Evolutionary conservation across 92 coral and sea anemone genomes (phyloP).

Genomic region (Muricea muricata): DNA sequence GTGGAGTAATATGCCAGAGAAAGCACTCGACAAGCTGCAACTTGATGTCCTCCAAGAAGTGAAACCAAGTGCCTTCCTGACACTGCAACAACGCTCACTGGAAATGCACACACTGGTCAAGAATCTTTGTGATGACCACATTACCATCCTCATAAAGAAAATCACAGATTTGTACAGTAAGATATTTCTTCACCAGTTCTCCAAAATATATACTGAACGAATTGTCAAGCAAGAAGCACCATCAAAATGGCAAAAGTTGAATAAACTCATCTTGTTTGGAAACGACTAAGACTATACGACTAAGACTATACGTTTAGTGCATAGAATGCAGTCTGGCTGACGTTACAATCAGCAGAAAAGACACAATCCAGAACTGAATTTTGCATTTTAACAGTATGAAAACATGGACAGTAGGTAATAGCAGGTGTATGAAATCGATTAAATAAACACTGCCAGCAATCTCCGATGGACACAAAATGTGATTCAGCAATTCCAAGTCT

Average conservation of each 20-base stretch:
- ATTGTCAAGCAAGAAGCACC: background rate
- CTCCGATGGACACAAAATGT: too few relatives aligned
- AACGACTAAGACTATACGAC: slow-evolving; percentile 27
- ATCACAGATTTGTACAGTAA: too few relatives aligned
- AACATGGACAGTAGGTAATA: too few relatives aligned
- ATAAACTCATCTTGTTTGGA: slow-evolving; percentile 15
- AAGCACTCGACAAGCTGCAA: background rate
- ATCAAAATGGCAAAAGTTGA: slow-evolving; percentile 25
- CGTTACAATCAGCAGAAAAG: too few relatives aligned
- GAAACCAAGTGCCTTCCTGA: background rate
- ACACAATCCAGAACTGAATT: too few relatives aligned
- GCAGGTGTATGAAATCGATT: too few relatives aligned
- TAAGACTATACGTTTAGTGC: too few relatives aligned
- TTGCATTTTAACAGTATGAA: too few relatives aligned
- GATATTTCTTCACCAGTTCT: background rate
- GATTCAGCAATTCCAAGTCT: too few relatives aligned
- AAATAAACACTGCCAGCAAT: too few relatives aligned
- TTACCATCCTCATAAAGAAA: background rate
- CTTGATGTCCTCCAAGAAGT: too few relatives aligned
- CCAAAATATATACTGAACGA: background rate
- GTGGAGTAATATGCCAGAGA: background rate
- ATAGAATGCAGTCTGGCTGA: too few relatives aligned
- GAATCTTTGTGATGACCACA: background rate
- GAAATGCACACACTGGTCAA: background rate
- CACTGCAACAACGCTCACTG: background rate